Base-by-base conservation (phyloP, 1,140 invertebrate species). In the Venturia canescens region DNA sequence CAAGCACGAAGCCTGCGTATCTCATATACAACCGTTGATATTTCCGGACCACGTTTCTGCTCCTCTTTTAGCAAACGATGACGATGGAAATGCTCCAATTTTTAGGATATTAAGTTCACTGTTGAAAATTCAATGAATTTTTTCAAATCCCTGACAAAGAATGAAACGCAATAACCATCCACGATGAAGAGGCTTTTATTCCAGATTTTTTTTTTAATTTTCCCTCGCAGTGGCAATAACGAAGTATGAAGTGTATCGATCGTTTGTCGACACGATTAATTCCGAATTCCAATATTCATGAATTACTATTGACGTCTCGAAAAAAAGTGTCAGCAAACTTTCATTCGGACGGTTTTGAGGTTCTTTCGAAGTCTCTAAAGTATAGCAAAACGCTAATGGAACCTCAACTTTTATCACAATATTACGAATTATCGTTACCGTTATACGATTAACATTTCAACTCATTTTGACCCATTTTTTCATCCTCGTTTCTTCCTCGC, bases 1-100 rank as follows among this genome's bases (percentile, higher is more conserved):
- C 18, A 53, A 44, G 38, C 50, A 53, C 50, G 50, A 53, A 53
- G 50, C 50, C n/a, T 53, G n/a, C 50, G 50, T 53, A 53, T 53
- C 50, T 53, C 50, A 53, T n/a, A 53, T n/a, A 53, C 50, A 53
- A 18, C 50, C 50, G 16, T 4, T 4, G n/a, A 53, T 53, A 53
- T n/a, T 53, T 18, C n/a, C 50, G 11, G 11, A 18, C 50, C 50
- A 18, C n/a, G 16, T 53, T 11, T 53, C n/a, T 21, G 18, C n/a
- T 53, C 16, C 7, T 53, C 50, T 53, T 7, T n/a, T n/a, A n/a
- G 7, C 18, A 53, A 53, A 53, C 50, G 50, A 53, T 11, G 50
- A n/a, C 18, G 50, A 53, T 53, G n/a, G n/a, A 53, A 53, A 53
- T 53, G 50, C 50, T 44, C 16, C 5, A 21, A 18, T 53, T 53